phyloP scores from a whole-genome alignment of 2,888 invertebrate genomes.

The Apotomis betuletana region DNA sequence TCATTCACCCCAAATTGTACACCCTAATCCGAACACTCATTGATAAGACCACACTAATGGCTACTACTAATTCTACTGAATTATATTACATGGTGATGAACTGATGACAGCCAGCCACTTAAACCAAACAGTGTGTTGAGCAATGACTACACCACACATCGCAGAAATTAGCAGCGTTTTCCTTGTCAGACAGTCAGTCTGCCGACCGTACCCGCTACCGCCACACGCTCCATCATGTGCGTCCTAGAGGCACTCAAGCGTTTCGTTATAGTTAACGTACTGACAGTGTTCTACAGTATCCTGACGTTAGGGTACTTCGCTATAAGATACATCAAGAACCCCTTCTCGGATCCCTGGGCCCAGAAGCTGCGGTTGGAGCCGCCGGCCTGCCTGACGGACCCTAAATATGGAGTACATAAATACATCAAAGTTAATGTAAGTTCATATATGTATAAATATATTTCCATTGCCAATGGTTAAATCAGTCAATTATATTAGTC shows the following conservation, averaged over 20 bases:
- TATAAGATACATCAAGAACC: constrained; percentile 63
- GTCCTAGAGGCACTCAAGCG: constrained; percentile 51
- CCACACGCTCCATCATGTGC: constrained; percentile 51
- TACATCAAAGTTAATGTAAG: constrained; percentile 82
- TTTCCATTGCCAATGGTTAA: too few relatives aligned
- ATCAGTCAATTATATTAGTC: too few relatives aligned
- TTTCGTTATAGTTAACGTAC: constrained; percentile 54
- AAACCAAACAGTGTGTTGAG: neutral
- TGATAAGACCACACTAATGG: too few relatives aligned
- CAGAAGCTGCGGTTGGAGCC: constrained; percentile 72
- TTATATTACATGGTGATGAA: too few relatives aligned
- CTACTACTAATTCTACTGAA: too few relatives aligned
- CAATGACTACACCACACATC: neutral
- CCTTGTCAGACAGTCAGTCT: constrained; percentile 5
- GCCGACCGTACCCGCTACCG: neutral
- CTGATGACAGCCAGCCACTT: neutral
- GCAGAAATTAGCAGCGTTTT: constrained; percentile 10
- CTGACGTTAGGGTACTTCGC: constrained; percentile 54
- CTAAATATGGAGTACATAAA: constrained; percentile 80
- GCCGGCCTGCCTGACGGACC: constrained; percentile 74
- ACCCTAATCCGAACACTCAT: too few relatives aligned
- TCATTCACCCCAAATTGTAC: too few relatives aligned
- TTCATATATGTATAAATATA: constrained; percentile 40
- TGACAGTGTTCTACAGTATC: constrained; percentile 59
- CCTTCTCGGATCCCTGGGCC: constrained; percentile 61